Evolutionary conservation across 53 echinoderm and acorn worm genomes (phyloP), one percentile per base, ranked within the genome.

Genomic region (Arbacia lixula): DNA sequence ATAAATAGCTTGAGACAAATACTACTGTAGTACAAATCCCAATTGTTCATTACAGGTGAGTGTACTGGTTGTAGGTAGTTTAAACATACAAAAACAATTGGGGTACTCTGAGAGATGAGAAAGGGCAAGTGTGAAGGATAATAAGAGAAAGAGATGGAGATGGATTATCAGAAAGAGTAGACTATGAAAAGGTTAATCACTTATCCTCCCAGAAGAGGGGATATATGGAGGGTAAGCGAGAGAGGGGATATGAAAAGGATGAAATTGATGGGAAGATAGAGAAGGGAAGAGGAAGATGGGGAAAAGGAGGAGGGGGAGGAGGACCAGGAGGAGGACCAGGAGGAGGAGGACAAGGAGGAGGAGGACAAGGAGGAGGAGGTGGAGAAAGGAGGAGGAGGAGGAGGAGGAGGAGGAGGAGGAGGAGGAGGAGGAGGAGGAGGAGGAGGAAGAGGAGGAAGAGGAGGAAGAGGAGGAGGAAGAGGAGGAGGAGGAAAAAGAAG

Each of bases 401-500:
- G 53, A 0, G 53, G 53, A 52, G 53, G 53, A 52, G 53, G 53
- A 52, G 4, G 71, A 72, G 16, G 76, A 54, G 46, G 58, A 85
- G 1, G 41, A 67, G 19, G 75, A n/a, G 39, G 26, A 85, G 3
- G 85, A 68, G n/a, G 83, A 78, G 12, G n/a, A 30, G 17, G 32
- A 27, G 29, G 33, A 30, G 26, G 57, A 58, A 54, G 33, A 30
- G 19, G 53, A 58, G 60, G n/a, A 10, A n/a, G 19, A 19, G 73
- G 57, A 12, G 36, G 35, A 89, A 24, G 73, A 76, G 12, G 62
- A 39, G 22, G 83, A 64, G 19, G 73, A 53, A 2, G 21, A 89
- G 21, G 49, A 71, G 11, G 40, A 84, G 21, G 75, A 75, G 12
- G 16, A 14, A 9, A 16, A 14, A 21, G 9, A 14, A 61, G 10